Percentiles rank a stretch among this genome's conserved stretches.
Conservation (phyloP, 2,888 invertebrate genomes). For the Archips crataeganus region DNA sequence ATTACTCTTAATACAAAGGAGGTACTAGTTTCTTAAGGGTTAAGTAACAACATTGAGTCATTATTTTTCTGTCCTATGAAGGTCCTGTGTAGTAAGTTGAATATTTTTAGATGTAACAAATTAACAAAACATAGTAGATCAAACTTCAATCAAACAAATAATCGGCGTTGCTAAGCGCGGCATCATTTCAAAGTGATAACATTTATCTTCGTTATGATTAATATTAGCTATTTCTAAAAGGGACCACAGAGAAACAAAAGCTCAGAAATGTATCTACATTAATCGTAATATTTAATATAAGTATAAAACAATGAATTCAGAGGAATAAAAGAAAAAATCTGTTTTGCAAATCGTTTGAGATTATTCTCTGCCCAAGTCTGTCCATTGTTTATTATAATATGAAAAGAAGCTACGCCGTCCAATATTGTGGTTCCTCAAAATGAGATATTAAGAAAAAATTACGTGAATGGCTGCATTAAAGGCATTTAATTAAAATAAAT, state of each 20-base stretch:
- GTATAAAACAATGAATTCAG: conserved; percentile 40
- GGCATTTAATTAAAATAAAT: neutral
- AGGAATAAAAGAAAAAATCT: conserved; percentile 43
- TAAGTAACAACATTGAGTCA: too few species aligned
- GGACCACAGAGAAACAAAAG: conserved; percentile 44
- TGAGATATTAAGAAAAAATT: neutral
- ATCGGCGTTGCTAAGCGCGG: neutral
- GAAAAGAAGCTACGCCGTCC: conserved; percentile 23
- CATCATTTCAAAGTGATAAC: conserved; percentile 49
- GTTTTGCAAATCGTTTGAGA: conserved; percentile 45
- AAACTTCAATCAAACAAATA: neutral
- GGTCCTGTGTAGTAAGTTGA: too few species aligned
- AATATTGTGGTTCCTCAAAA: neutral
- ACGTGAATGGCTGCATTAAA: neutral
- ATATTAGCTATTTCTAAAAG: conserved; percentile 50
- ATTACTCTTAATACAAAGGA: too few species aligned
- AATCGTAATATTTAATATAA: conserved; percentile 34
- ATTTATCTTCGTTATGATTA: conserved; percentile 51
- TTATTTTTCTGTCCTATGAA: too few species aligned
- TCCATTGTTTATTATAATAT: conserved; percentile 39
- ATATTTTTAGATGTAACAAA: too few species aligned
- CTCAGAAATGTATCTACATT: conserved; percentile 20
- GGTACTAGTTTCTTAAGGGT: too few species aligned
- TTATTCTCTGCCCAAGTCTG: conserved; percentile 42
- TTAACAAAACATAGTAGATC: too few species aligned